A percentile compares a stretch with the other conserved stretches of the same genome.
These are phyloP conservation scores for Antitype chi DNA, from an alignment of 2,888 invertebrate genomes.

Conservation along the genomic window DNA sequence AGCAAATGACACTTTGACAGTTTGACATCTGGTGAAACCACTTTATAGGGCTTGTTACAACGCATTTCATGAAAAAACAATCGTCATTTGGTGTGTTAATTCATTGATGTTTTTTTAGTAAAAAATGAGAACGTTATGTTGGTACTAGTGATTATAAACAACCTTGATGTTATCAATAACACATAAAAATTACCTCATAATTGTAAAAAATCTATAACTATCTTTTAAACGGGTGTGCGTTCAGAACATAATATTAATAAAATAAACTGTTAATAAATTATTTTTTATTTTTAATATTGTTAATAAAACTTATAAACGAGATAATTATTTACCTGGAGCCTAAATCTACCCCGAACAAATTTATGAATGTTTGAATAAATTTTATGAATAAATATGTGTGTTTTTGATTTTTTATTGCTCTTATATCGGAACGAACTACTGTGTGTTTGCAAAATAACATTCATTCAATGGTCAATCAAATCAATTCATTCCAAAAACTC, in stretches of 20 bases:
- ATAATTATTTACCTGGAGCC: neutral
- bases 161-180: no score
- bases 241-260: neutral
- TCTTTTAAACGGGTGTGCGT: constrained; percentile 13
- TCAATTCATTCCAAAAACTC: constrained; percentile 65
- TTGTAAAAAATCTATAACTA: neutral
- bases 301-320: no score
- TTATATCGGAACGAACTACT: constrained; percentile 10
- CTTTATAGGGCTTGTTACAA: neutral
- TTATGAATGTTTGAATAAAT: neutral
- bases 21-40: neutral
- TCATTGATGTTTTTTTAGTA: no score
- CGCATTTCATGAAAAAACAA: neutral
- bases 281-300: no score
- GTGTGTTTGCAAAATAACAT: constrained; percentile 35
- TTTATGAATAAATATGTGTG: no score
- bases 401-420: neutral
- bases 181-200: neutral
- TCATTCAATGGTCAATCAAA: constrained; percentile 48
- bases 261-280: no score
- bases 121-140: no score
- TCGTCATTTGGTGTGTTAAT: neutral
- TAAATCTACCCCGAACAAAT: neutral
- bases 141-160: no score
- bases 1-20: no score